Evolutionary conservation across 2,113 vertebrate species (phyloP), one percentile per base, ranked within the genome.

Genomic region (Mastomys natalensis): DNA sequence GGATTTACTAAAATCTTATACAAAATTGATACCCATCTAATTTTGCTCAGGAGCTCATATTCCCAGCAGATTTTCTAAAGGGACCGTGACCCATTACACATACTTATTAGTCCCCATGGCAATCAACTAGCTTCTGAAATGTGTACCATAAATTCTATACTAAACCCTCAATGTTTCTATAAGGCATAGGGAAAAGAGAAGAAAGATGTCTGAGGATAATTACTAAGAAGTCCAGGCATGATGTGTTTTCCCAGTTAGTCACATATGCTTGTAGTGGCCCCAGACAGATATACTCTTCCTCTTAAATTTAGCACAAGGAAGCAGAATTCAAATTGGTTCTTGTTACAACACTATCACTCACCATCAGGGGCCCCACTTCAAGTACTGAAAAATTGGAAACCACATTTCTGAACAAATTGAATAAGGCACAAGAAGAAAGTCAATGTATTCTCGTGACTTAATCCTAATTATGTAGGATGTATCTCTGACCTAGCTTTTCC

Each of bases 101-200:
- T 22, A 43, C n/a, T 87, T 51, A 81, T 2, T 95, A 34, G 89
- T 76, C 12, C 53, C 51, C 31, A 16, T 40, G 51, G 53, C 48
- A 72, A 17, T 48, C 3, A 45, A 84, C 90, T 82, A 45, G 34
- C 34, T 93, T 96, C 13, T 53, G 22, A 95, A 89, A 94, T 70
- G 19, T 78, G 21, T 68, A 86, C 24, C 55, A 31, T 62, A 60
- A 89, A 78, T 55, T 60, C 66, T 82, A 29, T 60, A n/a, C 31
- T 64, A 85, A 84, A 26, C 24, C 13, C 74, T 10, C 9, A 76
- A 15, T 68, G 62, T 89, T 93, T 72, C 43, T 95, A 10, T 60
- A 62, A 89, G 74, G 29, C 29, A 48, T 16, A 24, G 16, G 55
- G 45, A 12, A 43, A 89, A 88, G 53, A 13, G 58, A 86, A 91